phyloP scores from a whole-genome alignment of 2,888 invertebrate genomes.

The Eretmocerus hayati region DNA sequence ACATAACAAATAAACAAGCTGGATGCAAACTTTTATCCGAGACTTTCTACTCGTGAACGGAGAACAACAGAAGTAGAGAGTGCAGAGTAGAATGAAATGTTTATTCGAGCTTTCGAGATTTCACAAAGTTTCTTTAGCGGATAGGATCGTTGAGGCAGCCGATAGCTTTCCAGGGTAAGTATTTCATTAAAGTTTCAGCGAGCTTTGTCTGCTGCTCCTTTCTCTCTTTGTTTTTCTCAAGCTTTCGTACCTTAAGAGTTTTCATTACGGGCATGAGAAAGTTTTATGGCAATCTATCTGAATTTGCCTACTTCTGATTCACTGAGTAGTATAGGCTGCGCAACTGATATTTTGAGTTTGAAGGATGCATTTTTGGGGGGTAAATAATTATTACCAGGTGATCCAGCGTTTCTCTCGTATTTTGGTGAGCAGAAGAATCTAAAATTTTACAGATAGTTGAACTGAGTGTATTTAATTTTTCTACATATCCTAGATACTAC shows the following conservation, averaged over 20 bases:
- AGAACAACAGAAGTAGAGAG: not conserved
- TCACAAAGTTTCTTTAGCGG: conserved; percentile 8
- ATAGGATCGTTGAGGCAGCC: conserved; percentile 5
- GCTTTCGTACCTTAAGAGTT: not conserved
- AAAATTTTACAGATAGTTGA: too few species aligned
- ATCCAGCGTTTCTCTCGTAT: too few species aligned
- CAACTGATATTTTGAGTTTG: too few species aligned
- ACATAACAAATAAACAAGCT: not conserved
- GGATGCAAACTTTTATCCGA: conserved; percentile 1
- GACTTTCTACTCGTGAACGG: not conserved
- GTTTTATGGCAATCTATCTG: not conserved
- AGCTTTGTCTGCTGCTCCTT: conserved; percentile 25
- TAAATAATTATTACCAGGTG: too few species aligned
- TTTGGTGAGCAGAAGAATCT: too few species aligned
- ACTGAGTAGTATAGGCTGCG: too few species aligned
- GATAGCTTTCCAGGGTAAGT: conserved; percentile 21
- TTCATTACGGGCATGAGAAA: not conserved
- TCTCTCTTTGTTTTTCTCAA: too few species aligned
- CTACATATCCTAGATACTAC: too few species aligned
- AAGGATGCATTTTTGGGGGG: too few species aligned
- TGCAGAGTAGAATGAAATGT: conserved; percentile 19
- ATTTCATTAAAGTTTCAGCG: conserved; percentile 34
- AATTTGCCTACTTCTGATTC: too few species aligned
- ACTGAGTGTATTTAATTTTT: too few species aligned
- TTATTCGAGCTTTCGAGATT: conserved; percentile 26